Conservation (phyloP, 23 tunicate species). For the Trididemnum miniatum region DNA sequence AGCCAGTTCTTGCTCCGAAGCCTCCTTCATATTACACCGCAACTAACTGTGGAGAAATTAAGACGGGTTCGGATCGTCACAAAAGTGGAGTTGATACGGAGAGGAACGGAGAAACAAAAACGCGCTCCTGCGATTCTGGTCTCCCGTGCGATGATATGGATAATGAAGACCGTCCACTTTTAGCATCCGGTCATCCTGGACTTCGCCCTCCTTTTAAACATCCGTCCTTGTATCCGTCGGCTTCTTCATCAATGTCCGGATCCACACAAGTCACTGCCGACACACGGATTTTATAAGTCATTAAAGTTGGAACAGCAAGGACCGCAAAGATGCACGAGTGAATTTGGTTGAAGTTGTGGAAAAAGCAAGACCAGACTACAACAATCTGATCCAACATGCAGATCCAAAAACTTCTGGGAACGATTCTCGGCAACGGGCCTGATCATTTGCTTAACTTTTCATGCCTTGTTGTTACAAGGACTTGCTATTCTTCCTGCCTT, state of each 20-base stretch:
- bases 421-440: too few species aligned
- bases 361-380: too few species aligned
- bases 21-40: constrained; percentile 35
- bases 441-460: too few species aligned
- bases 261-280: neutral
- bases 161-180: constrained; percentile 25
- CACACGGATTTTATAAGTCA: neutral
- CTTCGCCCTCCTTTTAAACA: neutral
- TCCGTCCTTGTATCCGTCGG: neutral
- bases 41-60: neutral
- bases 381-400: too few species aligned
- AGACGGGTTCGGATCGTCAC: neutral
- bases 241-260: constrained; percentile 5
- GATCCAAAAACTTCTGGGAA: too few species aligned
- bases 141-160: constrained; percentile 67
- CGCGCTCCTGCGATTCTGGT: constrained; percentile 84
- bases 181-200: neutral
- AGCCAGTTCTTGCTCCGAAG: constrained; percentile 50
- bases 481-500: too few species aligned
- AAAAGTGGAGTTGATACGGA: neutral
- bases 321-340: too few species aligned
- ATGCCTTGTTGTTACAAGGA: too few species aligned
- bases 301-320: too few species aligned
- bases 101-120: constrained; percentile 65
- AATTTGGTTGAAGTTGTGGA: too few species aligned